Conservation (phyloP, 2,113 vertebrate species). For the Psilopsiagon aymara region DNA sequence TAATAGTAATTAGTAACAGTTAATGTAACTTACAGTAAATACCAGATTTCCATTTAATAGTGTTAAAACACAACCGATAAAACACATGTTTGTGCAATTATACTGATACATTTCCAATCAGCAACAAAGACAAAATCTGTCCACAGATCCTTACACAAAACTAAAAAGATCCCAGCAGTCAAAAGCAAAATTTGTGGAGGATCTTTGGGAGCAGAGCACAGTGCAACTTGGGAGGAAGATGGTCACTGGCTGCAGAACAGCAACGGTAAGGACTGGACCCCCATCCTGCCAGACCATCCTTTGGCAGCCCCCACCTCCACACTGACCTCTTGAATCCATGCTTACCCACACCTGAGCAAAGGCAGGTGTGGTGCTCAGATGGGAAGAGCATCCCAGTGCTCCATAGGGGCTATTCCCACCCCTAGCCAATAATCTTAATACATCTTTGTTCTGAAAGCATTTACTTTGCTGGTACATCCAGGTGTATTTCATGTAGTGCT, state of each 20-base stretch:
- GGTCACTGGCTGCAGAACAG: not conserved
- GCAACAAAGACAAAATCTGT: not conserved
- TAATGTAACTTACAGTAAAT: conserved; percentile 13
- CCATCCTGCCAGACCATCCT: not conserved
- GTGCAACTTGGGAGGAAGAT: rapidly evolving
- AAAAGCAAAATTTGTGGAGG: not conserved
- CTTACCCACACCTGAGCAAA: not conserved
- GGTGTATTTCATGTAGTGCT: not conserved
- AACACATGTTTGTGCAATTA: not conserved
- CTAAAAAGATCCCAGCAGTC: not conserved
- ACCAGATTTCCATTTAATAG: not conserved
- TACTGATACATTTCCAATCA: conserved; percentile 3
- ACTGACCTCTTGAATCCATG: not conserved
- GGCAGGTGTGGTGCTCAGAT: rapidly evolving
- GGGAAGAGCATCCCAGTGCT: not conserved
- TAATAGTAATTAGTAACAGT: conserved; percentile 15
- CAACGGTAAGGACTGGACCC: rapidly evolving
- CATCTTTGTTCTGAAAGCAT: not conserved
- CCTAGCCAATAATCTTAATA: not conserved
- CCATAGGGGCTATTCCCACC: not conserved
- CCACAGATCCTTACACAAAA: not conserved
- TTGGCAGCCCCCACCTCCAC: not conserved
- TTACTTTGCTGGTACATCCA: not conserved
- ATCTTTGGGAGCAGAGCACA: not conserved
- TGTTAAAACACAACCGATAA: not conserved